Evolutionary conservation across 1,140 invertebrate genomes (phyloP).

Genomic region (Theocolax elegans): DNA sequence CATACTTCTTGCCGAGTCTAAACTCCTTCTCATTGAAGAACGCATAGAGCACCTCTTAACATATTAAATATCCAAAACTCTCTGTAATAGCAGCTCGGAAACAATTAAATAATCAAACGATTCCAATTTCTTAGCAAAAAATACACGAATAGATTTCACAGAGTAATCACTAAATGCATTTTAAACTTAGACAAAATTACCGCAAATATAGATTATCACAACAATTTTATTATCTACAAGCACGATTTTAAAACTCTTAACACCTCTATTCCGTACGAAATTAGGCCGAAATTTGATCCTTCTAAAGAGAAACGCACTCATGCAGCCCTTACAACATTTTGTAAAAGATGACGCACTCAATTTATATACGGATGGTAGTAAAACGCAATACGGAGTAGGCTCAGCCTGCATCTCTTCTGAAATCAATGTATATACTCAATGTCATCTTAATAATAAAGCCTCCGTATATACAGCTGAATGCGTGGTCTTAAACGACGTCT

Average conservation of each 20-base stretch:
- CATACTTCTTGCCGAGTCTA: neutral
- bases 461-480: conserved; percentile 26
- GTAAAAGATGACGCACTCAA: neutral
- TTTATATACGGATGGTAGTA: conserved; percentile 22
- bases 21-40: neutral
- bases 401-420: conserved; percentile 1
- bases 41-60: neutral
- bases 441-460: neutral
- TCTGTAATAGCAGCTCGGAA: too few species aligned
- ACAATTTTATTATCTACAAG: neutral
- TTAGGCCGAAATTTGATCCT: too few species aligned
- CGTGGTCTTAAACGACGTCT: conserved; percentile 2
- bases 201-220: too few species aligned
- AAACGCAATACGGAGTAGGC: neutral
- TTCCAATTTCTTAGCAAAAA: too few species aligned
- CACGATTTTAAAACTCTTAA: neutral
- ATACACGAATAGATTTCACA: too few species aligned
- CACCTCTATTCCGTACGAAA: neutral
- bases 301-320: too few species aligned
- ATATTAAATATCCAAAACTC: neutral
- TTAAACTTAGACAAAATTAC: too few species aligned
- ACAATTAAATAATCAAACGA: too few species aligned
- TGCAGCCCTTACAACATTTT: too few species aligned
- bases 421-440: neutral
- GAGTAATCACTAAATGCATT: too few species aligned